Percentiles rank a stretch among this genome's conserved stretches.
These are phyloP conservation scores for Dasyurus viverrinus DNA, from an alignment of 2,113 vertebrate genomes.

Conservation along the genomic window DNA sequence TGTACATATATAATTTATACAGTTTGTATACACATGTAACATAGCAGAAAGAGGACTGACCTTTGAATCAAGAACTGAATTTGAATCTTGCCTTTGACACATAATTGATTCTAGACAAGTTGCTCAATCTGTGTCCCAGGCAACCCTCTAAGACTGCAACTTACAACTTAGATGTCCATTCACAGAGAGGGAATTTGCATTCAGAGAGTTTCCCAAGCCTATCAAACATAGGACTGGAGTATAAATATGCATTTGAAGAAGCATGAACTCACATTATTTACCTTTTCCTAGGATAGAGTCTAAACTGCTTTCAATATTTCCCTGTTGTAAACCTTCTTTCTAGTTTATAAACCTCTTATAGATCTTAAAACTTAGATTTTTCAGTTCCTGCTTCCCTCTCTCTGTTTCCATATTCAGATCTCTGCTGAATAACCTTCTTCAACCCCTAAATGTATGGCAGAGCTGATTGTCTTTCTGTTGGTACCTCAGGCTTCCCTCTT, in stretches of 20 bases:
- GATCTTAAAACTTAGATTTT: neutral
- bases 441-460: neutral
- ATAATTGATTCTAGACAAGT: neutral
- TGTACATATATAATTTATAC: neutral
- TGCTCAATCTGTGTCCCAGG: neutral
- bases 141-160: neutral
- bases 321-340: neutral
- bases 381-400: neutral
- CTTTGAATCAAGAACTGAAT: neutral
- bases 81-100: neutral
- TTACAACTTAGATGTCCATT: neutral
- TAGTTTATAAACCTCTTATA: neutral
- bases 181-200: neutral
- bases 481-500: neutral
- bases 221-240: neutral
- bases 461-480: neutral
- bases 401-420: neutral
- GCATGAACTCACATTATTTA: neutral
- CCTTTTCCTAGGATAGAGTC: neutral
- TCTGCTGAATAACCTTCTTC: neutral
- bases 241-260: neutral
- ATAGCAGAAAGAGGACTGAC: neutral
- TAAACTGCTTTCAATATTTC: neutral
- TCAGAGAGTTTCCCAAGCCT: neutral
- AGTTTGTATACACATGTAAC: neutral